A percentile compares a stretch with the other conserved stretches of the same genome.
Conservation (phyloP, 2,113 vertebrate genomes). For the Engystomops pustulosus region DNA sequence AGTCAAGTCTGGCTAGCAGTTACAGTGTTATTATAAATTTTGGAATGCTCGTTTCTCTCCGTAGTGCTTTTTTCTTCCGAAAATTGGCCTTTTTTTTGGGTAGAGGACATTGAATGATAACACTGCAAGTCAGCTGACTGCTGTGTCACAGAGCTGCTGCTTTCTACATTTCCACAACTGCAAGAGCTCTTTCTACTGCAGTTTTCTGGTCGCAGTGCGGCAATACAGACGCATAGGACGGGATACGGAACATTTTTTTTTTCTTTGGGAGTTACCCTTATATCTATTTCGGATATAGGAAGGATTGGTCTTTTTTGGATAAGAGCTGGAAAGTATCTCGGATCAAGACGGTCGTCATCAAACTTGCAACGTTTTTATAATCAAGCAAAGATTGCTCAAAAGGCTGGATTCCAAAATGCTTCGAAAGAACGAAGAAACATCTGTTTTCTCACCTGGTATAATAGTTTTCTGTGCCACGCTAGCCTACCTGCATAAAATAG, state of each 20-base stretch:
- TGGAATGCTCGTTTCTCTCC: slow-evolving; percentile 69
- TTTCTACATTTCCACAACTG: slow-evolving; percentile 77
- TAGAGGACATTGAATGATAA: slow-evolving; percentile 76
- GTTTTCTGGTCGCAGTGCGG: slow-evolving; percentile 75
- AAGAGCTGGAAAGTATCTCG: slow-evolving; percentile 71
- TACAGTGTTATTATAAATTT: slow-evolving; percentile 44
- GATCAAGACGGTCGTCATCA: slow-evolving; percentile 68
- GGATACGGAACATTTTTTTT: slow-evolving; percentile 69
- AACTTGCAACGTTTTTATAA: slow-evolving; percentile 69
- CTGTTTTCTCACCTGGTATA: slow-evolving; percentile 63
- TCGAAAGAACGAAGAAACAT: slow-evolving; percentile 68
- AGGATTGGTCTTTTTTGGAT: slow-evolving; percentile 66
- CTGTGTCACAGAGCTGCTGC: slow-evolving; percentile 83
- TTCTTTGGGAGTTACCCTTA: slow-evolving; percentile 59
- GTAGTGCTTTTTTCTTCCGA: slow-evolving; percentile 63
- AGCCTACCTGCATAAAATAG: slow-evolving; percentile 69
- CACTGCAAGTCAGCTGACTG: slow-evolving; percentile 86
- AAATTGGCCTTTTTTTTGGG: slow-evolving; percentile 68
- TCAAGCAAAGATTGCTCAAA: slow-evolving; percentile 70
- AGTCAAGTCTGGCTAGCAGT: not conserved
- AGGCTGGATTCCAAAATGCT: slow-evolving; percentile 68
- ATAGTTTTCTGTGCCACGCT: slow-evolving; percentile 60
- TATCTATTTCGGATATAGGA: slow-evolving; percentile 54
- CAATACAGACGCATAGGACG: slow-evolving; percentile 73
- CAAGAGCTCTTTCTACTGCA: slow-evolving; percentile 77